Evolutionary conservation across 2,888 invertebrate genomes (phyloP).

Genomic region (Coenonympha arcania): DNA sequence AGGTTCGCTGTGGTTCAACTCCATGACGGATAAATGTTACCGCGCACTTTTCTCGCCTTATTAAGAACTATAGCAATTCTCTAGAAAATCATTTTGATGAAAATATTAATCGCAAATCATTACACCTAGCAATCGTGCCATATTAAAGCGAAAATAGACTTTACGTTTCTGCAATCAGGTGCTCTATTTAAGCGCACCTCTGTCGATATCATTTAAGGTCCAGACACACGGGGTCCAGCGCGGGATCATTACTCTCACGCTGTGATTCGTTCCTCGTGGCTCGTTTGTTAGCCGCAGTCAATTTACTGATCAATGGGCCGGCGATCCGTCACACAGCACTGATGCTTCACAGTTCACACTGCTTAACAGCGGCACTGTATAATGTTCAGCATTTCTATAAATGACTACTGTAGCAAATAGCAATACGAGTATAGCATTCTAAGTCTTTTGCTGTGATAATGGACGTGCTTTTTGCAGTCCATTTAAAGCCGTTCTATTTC

Average conservation of each 20-base stretch:
- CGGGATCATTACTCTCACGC: slow-evolving; percentile 27
- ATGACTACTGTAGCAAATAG: not conserved
- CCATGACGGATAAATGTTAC: too few relatives aligned
- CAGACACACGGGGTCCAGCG: slow-evolving; percentile 7
- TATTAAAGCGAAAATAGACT: not conserved
- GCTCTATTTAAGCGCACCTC: not conserved
- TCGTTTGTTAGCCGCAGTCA: slow-evolving; percentile 31
- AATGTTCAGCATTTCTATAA: not conserved
- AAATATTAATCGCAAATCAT: not conserved
- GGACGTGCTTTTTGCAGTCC: too few relatives aligned
- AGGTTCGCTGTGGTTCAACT: too few relatives aligned
- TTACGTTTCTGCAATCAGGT: not conserved
- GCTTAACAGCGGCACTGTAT: not conserved
- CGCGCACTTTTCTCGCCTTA: too few relatives aligned
- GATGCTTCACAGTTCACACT: slow-evolving; percentile 11
- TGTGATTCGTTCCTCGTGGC: slow-evolving; percentile 22
- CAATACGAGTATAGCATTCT: too few relatives aligned
- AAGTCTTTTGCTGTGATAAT: too few relatives aligned
- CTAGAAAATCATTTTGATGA: too few relatives aligned
- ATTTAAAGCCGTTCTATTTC: too few relatives aligned
- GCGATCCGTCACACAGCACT: slow-evolving; percentile 44
- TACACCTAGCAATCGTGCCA: not conserved
- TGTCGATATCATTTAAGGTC: not conserved
- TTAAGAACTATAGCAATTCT: too few relatives aligned
- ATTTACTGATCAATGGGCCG: slow-evolving; percentile 44